Evolutionary conservation across 2,113 vertebrate genomes (phyloP), one percentile per base, ranked within the genome.

Genomic region (Hippocampus comes): DNA sequence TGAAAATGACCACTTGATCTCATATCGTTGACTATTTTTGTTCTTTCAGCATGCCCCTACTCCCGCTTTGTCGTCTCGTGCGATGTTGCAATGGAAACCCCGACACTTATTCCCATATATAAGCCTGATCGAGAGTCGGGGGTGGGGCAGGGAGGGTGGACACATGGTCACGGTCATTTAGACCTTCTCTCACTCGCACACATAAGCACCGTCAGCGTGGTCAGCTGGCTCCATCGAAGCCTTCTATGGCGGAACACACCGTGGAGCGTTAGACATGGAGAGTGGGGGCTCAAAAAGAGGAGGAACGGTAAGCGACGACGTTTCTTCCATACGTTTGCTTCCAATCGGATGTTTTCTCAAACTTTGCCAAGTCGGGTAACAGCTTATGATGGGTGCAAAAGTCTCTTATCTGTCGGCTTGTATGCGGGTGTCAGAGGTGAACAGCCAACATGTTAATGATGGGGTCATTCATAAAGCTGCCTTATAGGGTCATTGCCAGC

Each of bases 401-500:
- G 60, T 51, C 61, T 80, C 74, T 73, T 72, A 77, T 63, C 55
- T 43, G 11, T 74, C 68, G 72, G 41, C 61, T n/a, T n/a, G 51
- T 53, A 53, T 71, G 25, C 20, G 68, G 27, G 68, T 43, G 75
- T 84, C 57, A 4, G 60, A 64, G 81, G 79, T 88, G 68, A 48
- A 14, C 1, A 23, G 77, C 65, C 82, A 74, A 86, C 72, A 66
- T 63, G 48, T 73, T 34, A 3, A 63, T 80, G 80, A 84, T 73
- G 27, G 67, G 55, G 84, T 82, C 71, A 78, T 64, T 25, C 74
- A 72, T 86, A 78, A 89, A 89, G 71, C 77, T 38, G 63, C 89
- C 89, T 89, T 90, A 83, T 89, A 88, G 84, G 86, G 89, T 78
- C 59, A 78, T 87, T 27, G 41, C 72, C 79, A 72, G 79, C 69